These are phyloP conservation scores for Mohoua ochrocephala DNA, from an alignment of 2,113 vertebrate species.

Conservation along the genomic window DNA sequence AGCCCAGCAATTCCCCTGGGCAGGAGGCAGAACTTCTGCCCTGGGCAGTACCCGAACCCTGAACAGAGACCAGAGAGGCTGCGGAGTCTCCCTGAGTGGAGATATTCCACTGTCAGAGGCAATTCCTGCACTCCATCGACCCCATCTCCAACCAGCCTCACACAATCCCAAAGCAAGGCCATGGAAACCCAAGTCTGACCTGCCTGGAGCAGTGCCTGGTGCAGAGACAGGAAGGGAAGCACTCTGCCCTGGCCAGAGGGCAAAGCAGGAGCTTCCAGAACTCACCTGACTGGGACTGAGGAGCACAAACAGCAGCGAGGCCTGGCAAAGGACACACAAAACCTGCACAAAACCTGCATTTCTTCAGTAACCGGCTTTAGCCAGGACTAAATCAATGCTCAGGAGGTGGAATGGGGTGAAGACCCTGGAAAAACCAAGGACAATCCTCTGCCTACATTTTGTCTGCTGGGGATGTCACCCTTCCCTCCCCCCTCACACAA, in stretches of 20 bases:
- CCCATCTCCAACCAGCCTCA: not conserved
- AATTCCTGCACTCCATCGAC: not conserved
- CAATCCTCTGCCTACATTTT: not conserved
- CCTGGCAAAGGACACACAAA: not conserved
- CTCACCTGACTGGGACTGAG: not conserved
- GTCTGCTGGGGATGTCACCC: not conserved
- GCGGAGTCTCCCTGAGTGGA: not conserved
- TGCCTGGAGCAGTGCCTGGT: not conserved
- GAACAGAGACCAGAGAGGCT: not conserved
- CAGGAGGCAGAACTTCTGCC: not conserved
- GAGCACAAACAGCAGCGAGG: not conserved
- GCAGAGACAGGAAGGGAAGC: not conserved
- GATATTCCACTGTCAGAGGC: not conserved
- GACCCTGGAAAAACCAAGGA: not conserved
- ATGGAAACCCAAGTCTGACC: fast-evolving
- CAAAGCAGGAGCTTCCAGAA: not conserved
- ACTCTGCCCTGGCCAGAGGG: not conserved
- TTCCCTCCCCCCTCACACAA: fast-evolving
- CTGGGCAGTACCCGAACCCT: not conserved
- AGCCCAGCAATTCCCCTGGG: not conserved
- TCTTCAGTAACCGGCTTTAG: not conserved
- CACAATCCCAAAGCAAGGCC: not conserved
- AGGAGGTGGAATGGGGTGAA: not conserved
- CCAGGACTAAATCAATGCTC: not conserved
- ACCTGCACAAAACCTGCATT: not conserved